These are phyloP conservation scores for Drosophila multiciliata DNA, from an alignment of 2,888 invertebrate species.

Conservation along the genomic window DNA sequence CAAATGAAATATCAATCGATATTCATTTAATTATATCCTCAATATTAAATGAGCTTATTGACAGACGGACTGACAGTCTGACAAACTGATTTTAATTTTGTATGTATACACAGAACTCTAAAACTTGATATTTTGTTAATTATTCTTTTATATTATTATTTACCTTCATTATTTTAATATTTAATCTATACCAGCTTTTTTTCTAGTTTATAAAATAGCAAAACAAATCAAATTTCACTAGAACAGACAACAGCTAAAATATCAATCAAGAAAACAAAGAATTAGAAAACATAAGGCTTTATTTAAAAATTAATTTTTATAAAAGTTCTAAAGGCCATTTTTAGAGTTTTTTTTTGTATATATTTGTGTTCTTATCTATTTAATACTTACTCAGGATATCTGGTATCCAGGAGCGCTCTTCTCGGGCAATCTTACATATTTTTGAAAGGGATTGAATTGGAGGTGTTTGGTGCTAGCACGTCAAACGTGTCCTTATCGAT, in stretches of 20 bases:
- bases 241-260: background rate
- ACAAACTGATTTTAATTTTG: background rate
- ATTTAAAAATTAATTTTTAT: background rate
- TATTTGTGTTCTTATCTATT: background rate
- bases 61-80: conserved; percentile 3
- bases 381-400: background rate
- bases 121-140: no score
- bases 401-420: background rate
- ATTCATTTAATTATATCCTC: conserved; percentile 50
- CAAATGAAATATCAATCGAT: conserved; percentile 62
- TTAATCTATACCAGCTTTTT: background rate
- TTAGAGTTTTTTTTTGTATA: background rate
- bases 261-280: background rate
- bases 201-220: no score
- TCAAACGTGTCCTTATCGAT: conserved; percentile 67
- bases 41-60: conserved; percentile 41
- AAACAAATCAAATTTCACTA: no score
- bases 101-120: no score
- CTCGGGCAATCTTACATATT: background rate
- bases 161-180: background rate
- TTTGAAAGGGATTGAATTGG: background rate
- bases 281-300: background rate
- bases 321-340: background rate
- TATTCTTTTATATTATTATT: no score
- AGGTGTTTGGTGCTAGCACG: conserved; percentile 38